Evolutionary conservation across 1,140 invertebrate species (phyloP).

Genomic region (Odontomachus brunneus): DNA sequence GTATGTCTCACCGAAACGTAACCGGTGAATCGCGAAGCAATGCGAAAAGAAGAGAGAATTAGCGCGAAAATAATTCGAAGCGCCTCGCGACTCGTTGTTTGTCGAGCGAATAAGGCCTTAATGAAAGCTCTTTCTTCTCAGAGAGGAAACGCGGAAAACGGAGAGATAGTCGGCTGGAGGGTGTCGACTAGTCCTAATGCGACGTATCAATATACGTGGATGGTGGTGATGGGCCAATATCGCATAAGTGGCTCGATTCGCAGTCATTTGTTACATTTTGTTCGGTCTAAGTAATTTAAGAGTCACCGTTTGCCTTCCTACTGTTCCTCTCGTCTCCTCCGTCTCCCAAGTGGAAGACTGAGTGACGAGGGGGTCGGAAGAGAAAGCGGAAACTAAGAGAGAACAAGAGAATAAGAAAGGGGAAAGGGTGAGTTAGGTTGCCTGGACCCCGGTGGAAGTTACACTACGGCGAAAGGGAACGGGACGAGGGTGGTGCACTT

Average conservation of each 20-base stretch:
- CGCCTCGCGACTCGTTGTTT: slow-evolving; percentile 5
- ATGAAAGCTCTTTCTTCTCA: slow-evolving; percentile 1
- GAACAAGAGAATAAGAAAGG: slow-evolving; percentile 27
- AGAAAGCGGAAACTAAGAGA: slow-evolving; percentile 36
- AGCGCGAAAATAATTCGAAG: slow-evolving; percentile 1
- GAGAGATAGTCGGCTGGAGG: slow-evolving; percentile 38
- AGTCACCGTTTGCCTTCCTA: slow-evolving; percentile 69
- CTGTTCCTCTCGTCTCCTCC: not conserved
- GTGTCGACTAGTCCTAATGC: slow-evolving; percentile 72
- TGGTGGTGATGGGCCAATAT: slow-evolving; percentile 80
- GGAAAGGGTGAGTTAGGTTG: slow-evolving; percentile 44
- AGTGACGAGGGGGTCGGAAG: not conserved
- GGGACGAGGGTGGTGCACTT: slow-evolving; percentile 66
- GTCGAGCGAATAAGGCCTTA: not conserved
- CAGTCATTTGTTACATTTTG: slow-evolving; percentile 84
- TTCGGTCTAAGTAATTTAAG: slow-evolving; percentile 83
- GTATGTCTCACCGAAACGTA: too few relatives aligned
- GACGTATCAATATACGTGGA: slow-evolving; percentile 80
- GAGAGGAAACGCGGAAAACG: not conserved
- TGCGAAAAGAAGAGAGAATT: not conserved
- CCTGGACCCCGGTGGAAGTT: slow-evolving; percentile 39
- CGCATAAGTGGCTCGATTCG: slow-evolving; percentile 81
- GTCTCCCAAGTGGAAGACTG: not conserved
- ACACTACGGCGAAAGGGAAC: not conserved
- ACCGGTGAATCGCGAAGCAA: slow-evolving; percentile 9